Conservation (phyloP, 2,888 invertebrate species). For the Liopterus haemorrhoidalis region DNA sequence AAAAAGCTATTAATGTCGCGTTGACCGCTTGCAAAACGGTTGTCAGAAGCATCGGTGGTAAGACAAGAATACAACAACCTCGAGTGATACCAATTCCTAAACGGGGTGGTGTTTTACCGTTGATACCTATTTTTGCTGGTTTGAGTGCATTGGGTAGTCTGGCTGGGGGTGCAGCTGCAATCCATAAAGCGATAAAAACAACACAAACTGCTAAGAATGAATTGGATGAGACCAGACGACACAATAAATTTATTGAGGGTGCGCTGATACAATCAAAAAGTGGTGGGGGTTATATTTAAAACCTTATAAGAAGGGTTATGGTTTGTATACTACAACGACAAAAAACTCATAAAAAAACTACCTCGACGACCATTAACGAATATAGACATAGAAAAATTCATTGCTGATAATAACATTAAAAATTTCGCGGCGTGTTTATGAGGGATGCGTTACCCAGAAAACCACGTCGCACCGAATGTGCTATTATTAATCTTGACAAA, state of each 20-base stretch:
- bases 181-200: slow-evolving; percentile 40
- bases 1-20: too few species aligned
- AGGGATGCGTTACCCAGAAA: slow-evolving; percentile 32
- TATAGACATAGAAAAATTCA: slow-evolving; percentile 26
- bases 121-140: slow-evolving; percentile 40
- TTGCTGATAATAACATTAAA: too few species aligned
- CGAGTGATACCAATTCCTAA: slow-evolving; percentile 38
- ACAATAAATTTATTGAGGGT: slow-evolving; percentile 41
- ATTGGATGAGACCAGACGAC: slow-evolving; percentile 37
- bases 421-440: slow-evolving; percentile 32
- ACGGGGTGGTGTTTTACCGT: slow-evolving; percentile 37
- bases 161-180: slow-evolving; percentile 39
- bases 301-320: slow-evolving; percentile 31
- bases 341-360: slow-evolving; percentile 13
- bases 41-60: too few species aligned
- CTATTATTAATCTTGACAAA: slow-evolving; percentile 36
- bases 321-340: slow-evolving; percentile 25
- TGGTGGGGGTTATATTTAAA: too few species aligned
- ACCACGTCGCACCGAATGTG: slow-evolving; percentile 31
- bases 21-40: too few species aligned
- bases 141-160: slow-evolving; percentile 39
- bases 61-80: slow-evolving; percentile 25
- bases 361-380: slow-evolving; percentile 30
- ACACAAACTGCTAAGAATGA: slow-evolving; percentile 37
- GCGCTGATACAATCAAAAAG: too few species aligned